Evolutionary conservation across 2,888 invertebrate genomes (phyloP).

Genomic region (Tigriopus californicus): DNA sequence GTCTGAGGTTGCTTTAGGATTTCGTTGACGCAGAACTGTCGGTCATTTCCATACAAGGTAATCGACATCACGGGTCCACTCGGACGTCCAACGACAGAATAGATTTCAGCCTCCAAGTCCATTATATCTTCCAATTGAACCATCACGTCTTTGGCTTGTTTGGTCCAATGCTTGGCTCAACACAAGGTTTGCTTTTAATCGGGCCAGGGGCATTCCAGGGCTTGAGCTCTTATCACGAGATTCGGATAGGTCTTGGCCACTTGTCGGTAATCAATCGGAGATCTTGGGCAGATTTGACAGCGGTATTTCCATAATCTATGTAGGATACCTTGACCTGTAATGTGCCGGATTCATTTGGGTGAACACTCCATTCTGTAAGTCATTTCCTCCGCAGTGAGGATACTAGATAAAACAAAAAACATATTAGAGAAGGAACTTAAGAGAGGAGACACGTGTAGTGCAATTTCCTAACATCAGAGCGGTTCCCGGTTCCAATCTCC

Average conservation of each 20-base stretch:
- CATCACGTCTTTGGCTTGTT: neutral
- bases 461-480: too few relatives aligned
- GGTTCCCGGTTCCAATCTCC: too few relatives aligned
- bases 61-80: neutral
- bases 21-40: neutral
- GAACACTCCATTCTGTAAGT: neutral
- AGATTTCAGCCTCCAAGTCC: neutral
- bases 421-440: too few relatives aligned
- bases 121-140: neutral
- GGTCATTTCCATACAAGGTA: neutral
- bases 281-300: constrained; percentile 16
- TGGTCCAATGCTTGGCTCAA: neutral
- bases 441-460: too few relatives aligned
- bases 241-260: neutral
- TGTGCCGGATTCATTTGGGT: neutral
- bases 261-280: constrained; percentile 16
- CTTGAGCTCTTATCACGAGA: constrained; percentile 21
- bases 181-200: constrained; percentile 25
- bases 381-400: too few relatives aligned
- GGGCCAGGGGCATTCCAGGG: constrained; percentile 27
- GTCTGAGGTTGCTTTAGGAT: neutral
- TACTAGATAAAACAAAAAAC: too few relatives aligned
- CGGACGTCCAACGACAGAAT: neutral
- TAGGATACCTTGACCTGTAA: constrained; percentile 40
- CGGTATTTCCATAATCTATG: constrained; percentile 55